Conservation (phyloP, 2,797 vertebrate species). For the Ptychadena robeensis region DNA sequence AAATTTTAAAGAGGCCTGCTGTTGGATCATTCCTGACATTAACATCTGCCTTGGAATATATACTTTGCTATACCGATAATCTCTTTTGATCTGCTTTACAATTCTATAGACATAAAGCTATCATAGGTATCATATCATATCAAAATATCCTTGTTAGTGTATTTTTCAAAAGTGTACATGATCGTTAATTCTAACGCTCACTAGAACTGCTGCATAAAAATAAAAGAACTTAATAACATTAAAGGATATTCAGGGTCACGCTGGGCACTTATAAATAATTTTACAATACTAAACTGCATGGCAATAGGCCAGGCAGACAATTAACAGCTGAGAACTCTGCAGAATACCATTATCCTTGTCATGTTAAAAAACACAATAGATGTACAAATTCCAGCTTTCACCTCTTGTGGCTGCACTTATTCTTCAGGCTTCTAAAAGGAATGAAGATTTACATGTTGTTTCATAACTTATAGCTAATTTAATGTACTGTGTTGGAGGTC, state of each 20-base stretch:
- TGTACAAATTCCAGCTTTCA: conserved; percentile 2
- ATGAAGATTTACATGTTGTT: neutral
- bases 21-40: neutral
- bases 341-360: neutral
- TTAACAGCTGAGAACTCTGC: conserved; percentile 4
- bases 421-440: neutral
- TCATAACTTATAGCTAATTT: conserved; percentile 4
- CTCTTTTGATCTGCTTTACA: neutral
- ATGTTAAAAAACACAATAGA: conserved; percentile 14
- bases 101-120: neutral
- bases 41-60: neutral
- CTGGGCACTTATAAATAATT: neutral
- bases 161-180: neutral
- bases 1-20: no score
- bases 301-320: conserved; percentile 8
- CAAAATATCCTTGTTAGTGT: neutral
- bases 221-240: neutral
- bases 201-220: neutral
- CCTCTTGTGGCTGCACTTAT: neutral
- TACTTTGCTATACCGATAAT: neutral
- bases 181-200: neutral
- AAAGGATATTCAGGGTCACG: neutral
- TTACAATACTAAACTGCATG: conserved; percentile 2
- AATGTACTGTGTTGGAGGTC: neutral
- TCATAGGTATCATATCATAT: neutral